These are phyloP conservation scores for Aphaenogaster rudis DNA, from an alignment of 1,140 invertebrate species.

Conservation along the genomic window DNA sequence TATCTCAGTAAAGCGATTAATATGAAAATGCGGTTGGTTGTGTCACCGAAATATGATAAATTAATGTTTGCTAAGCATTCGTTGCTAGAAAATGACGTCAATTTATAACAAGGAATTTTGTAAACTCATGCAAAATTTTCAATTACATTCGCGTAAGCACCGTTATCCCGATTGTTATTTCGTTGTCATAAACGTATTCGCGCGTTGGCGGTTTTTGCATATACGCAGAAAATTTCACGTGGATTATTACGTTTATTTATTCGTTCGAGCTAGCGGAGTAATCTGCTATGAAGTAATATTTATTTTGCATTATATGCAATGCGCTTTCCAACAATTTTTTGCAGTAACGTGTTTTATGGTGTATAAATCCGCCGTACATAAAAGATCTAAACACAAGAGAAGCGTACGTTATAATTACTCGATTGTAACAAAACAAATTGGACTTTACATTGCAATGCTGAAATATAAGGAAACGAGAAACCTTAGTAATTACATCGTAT, in stretches of 20 bases:
- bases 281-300: constrained; percentile 39
- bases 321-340: constrained; percentile 5
- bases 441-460: background rate
- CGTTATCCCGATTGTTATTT: constrained; percentile 43
- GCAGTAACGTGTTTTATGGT: background rate
- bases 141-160: constrained; percentile 28
- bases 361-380: background rate
- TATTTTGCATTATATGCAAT: constrained; percentile 22
- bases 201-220: constrained; percentile 20
- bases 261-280: background rate
- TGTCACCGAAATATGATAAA: constrained; percentile 14
- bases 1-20: constrained; percentile 24
- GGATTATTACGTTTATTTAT: constrained; percentile 54
- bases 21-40: constrained; percentile 9
- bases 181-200: constrained; percentile 31
- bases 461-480: background rate
- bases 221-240: constrained; percentile 14
- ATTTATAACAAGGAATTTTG: constrained; percentile 32
- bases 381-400: background rate
- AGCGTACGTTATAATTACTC: background rate
- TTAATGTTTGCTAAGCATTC: constrained; percentile 33
- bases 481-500: background rate
- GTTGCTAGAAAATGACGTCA: background rate
- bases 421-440: background rate
- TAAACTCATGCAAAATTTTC: constrained; percentile 26